phyloP scores from a whole-genome alignment of 1,140 invertebrate species.

The Drosophila kurseongensis region DNA sequence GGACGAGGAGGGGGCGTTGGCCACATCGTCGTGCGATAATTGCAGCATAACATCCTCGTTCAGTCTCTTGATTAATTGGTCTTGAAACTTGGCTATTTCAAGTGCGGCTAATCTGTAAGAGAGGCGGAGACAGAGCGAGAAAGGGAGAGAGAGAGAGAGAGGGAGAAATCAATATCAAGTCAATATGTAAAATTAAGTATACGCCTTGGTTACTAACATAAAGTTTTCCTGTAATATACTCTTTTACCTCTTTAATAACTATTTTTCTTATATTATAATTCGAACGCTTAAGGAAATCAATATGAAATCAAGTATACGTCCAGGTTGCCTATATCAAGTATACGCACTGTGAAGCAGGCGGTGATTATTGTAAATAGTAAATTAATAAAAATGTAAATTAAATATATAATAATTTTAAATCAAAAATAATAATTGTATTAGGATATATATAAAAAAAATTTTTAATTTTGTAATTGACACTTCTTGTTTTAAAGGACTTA shows the following conservation, averaged over 20 bases:
- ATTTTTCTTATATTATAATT: too few relatives aligned
- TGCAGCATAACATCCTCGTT: constrained; percentile 89
- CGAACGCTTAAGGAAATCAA: constrained; percentile 3
- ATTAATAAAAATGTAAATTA: too few relatives aligned
- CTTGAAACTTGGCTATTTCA: constrained; percentile 95
- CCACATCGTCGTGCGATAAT: constrained; percentile 84
- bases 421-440: too few relatives aligned
- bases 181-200: constrained; percentile 14
- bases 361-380: too few relatives aligned
- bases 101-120: constrained; percentile 88
- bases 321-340: neutral
- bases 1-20: constrained; percentile 67
- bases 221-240: too few relatives aligned
- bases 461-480: too few relatives aligned
- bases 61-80: constrained; percentile 91
- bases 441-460: too few relatives aligned
- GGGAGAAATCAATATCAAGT: constrained; percentile 12
- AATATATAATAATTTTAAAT: too few relatives aligned
- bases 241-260: too few relatives aligned
- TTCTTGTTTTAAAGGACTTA: too few relatives aligned
- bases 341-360: neutral
- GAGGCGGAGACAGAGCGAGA: neutral
- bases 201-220: neutral
- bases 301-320: constrained; percentile 8
- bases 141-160: neutral